Conservation (phyloP, 2,888 invertebrate genomes). For the Portevinia maculata region DNA sequence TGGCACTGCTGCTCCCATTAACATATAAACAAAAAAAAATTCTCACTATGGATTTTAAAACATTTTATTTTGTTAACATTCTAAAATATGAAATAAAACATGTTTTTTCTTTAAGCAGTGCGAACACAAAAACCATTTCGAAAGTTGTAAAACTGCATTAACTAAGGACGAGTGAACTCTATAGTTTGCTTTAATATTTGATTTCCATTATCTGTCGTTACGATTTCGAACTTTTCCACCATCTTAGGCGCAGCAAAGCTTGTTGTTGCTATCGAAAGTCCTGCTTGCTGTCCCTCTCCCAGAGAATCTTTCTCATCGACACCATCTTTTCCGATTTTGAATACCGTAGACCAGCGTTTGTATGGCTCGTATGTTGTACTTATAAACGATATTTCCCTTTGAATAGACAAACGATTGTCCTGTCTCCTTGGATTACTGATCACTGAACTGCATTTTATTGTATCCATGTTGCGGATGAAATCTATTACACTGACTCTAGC, state of each 20-base stretch:
- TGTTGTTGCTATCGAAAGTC: slow-evolving; percentile 41
- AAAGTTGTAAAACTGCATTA: background rate
- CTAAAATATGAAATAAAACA: background rate
- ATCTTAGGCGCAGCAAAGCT: slow-evolving; percentile 24
- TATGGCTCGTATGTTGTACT: slow-evolving; percentile 62
- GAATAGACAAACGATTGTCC: slow-evolving; percentile 49
- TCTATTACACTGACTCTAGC: slow-evolving; percentile 10
- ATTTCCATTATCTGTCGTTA: slow-evolving; percentile 56
- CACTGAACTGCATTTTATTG: slow-evolving; percentile 60
- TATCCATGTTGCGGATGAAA: slow-evolving; percentile 35
- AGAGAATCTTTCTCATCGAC: slow-evolving; percentile 12
- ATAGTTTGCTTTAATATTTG: slow-evolving; percentile 60
- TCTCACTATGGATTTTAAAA: background rate
- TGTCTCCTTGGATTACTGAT: slow-evolving; percentile 43
- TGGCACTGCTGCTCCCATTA: no score
- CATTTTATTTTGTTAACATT: background rate
- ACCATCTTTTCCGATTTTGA: slow-evolving; percentile 51
- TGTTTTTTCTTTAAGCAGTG: slow-evolving; percentile 31
- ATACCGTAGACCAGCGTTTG: slow-evolving; percentile 56
- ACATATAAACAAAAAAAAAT: no score
- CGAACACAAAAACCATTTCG: slow-evolving; percentile 30
- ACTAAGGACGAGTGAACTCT: slow-evolving; percentile 43
- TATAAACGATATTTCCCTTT: slow-evolving; percentile 59
- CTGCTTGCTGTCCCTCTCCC: slow-evolving; percentile 26
- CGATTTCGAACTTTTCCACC: slow-evolving; percentile 51